Evolutionary conservation across 1,140 invertebrate species (phyloP).

Genomic region (Lordiphosa stackelbergi): DNA sequence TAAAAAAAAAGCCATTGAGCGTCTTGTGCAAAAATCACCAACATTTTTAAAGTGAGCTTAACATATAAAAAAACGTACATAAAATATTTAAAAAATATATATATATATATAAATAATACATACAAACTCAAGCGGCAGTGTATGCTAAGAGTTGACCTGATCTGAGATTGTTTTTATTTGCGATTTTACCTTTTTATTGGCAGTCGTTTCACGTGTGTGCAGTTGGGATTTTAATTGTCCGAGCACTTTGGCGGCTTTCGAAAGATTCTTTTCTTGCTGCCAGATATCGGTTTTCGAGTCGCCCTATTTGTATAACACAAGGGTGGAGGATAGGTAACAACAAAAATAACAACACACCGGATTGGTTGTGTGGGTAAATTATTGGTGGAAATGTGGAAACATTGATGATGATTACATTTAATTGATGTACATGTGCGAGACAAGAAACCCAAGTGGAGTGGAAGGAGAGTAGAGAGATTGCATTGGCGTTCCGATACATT

Average conservation of each 20-base stretch:
- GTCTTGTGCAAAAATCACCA: constrained; percentile 37
- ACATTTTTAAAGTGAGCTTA: constrained; percentile 4
- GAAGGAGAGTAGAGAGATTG: constrained; percentile 17
- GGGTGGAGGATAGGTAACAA: constrained; percentile 34
- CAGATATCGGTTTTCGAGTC: constrained; percentile 77
- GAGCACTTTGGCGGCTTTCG: constrained; percentile 77
- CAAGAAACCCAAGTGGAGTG: no score
- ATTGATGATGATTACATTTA: constrained; percentile 10
- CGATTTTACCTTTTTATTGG: constrained; percentile 76
- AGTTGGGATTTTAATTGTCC: constrained; percentile 77
- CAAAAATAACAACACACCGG: constrained; percentile 10
- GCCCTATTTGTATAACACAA: constrained; percentile 67
- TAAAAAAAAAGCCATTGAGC: constrained; percentile 22
- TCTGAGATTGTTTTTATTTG: constrained; percentile 29
- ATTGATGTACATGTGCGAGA: no score
- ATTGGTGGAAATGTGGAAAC: constrained; percentile 9
- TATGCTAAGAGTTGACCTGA: constrained; percentile 15
- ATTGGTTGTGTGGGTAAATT: constrained; percentile 27
- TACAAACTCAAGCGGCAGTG: constrained; percentile 11
- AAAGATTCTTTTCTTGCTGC: constrained; percentile 78
- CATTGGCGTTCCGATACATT: constrained; percentile 26
- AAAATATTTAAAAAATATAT: constrained; percentile 8
- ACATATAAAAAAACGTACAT: constrained; percentile 2
- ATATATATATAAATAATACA: constrained; percentile 5
- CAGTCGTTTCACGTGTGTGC: constrained; percentile 77